Conservation (phyloP, 1,140 invertebrate species). For the Diabrotica undecimpunctata region DNA sequence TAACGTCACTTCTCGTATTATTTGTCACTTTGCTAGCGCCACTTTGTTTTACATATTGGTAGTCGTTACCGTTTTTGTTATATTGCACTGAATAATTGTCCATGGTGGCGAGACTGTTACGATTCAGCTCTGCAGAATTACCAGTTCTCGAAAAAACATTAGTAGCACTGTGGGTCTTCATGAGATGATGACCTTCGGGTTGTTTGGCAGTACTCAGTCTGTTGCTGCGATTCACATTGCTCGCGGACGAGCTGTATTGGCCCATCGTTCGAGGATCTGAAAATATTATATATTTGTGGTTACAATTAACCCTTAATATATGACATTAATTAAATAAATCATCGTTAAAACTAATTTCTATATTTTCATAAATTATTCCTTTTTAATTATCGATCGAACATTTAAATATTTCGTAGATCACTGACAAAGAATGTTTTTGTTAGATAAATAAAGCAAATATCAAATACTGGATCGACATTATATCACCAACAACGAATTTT, state of each 20-base stretch:
- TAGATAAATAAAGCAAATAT: too few relatives aligned
- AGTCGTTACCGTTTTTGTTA: conserved; percentile 19
- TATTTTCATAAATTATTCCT: too few relatives aligned
- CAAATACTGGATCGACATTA: too few relatives aligned
- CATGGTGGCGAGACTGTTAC: conserved; percentile 37
- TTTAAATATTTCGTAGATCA: too few relatives aligned
- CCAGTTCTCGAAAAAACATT: conserved; percentile 39
- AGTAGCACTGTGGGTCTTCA: conserved; percentile 44
- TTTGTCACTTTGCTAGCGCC: background rate
- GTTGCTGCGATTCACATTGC: conserved; percentile 30
- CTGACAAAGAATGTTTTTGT: too few relatives aligned
- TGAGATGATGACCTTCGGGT: conserved; percentile 29
- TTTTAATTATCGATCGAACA: too few relatives aligned
- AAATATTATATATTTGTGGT: conserved; percentile 4
- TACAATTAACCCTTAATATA: background rate
- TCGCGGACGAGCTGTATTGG: conserved; percentile 27
- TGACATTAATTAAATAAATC: too few relatives aligned
- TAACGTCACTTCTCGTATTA: conserved; percentile 16
- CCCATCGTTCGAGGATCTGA: conserved; percentile 24
- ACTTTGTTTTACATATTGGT: conserved; percentile 13
- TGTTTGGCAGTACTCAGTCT: conserved; percentile 25
- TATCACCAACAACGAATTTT: too few relatives aligned
- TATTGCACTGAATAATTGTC: conserved; percentile 37
- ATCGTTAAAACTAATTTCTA: too few relatives aligned
- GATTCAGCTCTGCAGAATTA: conserved; percentile 19